Base-by-base conservation (phyloP, 2,113 vertebrate genomes). In the Gasterosteus aculeatus region DNA sequence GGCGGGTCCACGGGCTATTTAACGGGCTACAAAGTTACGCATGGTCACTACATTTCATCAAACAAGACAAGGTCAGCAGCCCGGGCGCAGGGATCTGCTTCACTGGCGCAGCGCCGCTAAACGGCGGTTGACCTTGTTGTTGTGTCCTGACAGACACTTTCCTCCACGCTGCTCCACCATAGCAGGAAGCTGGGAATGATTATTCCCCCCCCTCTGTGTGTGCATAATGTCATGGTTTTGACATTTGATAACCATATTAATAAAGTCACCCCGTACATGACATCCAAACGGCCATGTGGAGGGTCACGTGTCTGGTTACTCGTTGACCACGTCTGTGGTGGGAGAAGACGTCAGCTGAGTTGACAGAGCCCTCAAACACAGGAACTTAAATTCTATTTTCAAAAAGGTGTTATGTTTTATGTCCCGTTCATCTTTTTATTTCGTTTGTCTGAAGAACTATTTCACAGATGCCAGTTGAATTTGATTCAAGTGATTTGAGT, bases 91-190 rank as follows among this genome's bases (percentile, higher is more conserved):
- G 68, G 53, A 85, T 85, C 72, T 80, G 77, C 80, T 89, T 88
- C 75, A 88, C 80, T 84, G 73, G 83, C 39, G 62, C 73, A 10
- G 75, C 1, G 15, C 54, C 19, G 75, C 75, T 88, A 87, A 88
- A 88, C 56, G 75, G 69, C 84, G 22, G 61, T 77, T 89, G 86
- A 92, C 91, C 89, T 92, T 92, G 89, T 88, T 88, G 85, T 80
- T 84, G 80, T 51, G 75, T 80, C 70, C 82, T 85, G 80, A 91
- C 87, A 82, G 88, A 69, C 80, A 81, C 18, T 65, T 78, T 77
- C 82, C 80, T 26, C 51, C 64, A 49, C 75, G 15, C 61, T 0
- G 41, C 73, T 72, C 56, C 58, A 15, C 59, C 2, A 19, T 47
- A 75, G 80, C 71, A 54, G 86, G 80, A 74, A 74, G 83, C 78